Evolutionary conservation across 2,113 vertebrate genomes (phyloP), one percentile per base, ranked within the genome.

Genomic region (Nothoprocta pentlandii): DNA sequence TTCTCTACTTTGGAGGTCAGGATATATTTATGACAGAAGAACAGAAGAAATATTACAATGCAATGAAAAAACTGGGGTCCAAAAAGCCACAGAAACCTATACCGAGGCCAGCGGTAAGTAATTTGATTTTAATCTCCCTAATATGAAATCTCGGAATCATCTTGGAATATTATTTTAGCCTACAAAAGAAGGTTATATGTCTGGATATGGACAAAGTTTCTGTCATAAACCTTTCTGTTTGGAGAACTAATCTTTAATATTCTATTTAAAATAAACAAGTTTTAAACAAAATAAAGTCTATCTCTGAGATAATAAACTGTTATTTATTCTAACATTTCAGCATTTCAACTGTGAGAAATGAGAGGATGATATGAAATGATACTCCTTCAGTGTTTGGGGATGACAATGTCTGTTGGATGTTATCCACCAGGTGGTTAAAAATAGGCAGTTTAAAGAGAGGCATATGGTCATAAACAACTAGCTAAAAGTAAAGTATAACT

Each of bases 1-100:
- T 82, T 97, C 68, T 97, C 97, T 97, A 98, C 98, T 98, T 98
- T 94, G 98, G 98, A 98, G 98, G 98, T 96, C 98, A 98, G 90
- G 98, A 98, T 89, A 98, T 98, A 94, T 98, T 98, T 96, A 98
- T 98, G 98, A 98, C 98, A 93, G 98, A 98, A 85, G 98, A 98
- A 96, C 98, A 98, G 95, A 98, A 98, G 93, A 98, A 98, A 96
- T 98, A 98, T 26, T 98, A 98, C 71, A 98, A 98, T 94, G 98
- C 98, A 92, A 98, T 98, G 98, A 98, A 98, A 96, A 98, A 98
- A 93, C 92, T 98, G 67, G 98, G 98, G 82, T 98, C 98, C 56
- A 98, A 98, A 95, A 98, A 98, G 95, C 98, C 98, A 85, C 98
- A 98, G 92, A 98, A 98, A 94, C 98, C 98, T 39, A 98, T 98